Evolutionary conservation across 2,888 invertebrate species (phyloP), one percentile per base, ranked within the genome.

Genomic region (Mimas tiliae): DNA sequence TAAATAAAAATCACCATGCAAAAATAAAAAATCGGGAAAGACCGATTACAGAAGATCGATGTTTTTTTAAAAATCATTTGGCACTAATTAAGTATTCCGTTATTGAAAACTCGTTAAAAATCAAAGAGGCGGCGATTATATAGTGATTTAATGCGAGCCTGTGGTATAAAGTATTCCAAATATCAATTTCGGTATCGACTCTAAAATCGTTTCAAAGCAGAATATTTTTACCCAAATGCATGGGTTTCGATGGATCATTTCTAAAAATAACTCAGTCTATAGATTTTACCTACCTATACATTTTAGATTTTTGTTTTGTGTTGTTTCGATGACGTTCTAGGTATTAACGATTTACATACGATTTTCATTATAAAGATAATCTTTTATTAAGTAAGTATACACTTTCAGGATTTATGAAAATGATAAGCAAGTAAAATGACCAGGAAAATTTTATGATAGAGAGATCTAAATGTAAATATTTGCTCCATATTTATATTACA

Each of bases 51-150:
- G 33, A 27, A 12, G 33, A 27, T 14, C 27, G 12, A 4, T 19
- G 38, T 11, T 38, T 38, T 38, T 38, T 2, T 42, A 42, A 19
- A 19, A 19, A 55, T n/a, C n/a, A 55, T 55, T 53, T 38, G n/a
- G 55, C 16, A 38, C 3, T 11, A 58, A 48, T 7, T 16, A n/a
- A 42, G 16, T 58, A 58, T 42, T 19, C 58, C 6, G 19, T 19
- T 58, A 38, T 58, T 55, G 8, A 38, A 55, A n/a, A n/a, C 33
- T 55, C 9, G 55, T 55, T 55, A 38, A 38, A 38, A 38, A 58
- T 58, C 14, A 19, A 38, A 12, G 19, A 42, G 58, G 58, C 16
- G 58, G 16, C 38, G 16, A 58, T 58, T 58, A 58, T 19, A 38
- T 6, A 6, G 19, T 8, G 38, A 58, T 58, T 42, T 58, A 58